A percentile compares a stretch with the other conserved stretches of the same genome.
Conservation (phyloP, 2,797 vertebrate genomes). For the Nannoperca obscura region DNA sequence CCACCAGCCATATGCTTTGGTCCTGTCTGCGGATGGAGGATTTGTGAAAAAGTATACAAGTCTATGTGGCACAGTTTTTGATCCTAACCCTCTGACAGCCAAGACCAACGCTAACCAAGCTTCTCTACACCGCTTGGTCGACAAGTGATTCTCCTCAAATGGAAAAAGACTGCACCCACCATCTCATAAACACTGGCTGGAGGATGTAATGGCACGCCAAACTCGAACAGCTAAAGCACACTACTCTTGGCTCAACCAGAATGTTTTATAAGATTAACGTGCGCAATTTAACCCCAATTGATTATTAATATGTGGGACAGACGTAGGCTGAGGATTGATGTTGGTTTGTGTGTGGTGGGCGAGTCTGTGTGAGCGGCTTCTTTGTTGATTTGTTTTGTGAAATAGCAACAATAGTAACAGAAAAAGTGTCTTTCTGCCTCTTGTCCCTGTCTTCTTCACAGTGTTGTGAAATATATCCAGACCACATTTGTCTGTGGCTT, state of each 20-base stretch:
- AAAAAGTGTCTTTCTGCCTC: slow-evolving; percentile 20
- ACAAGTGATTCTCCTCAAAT: slow-evolving; percentile 1
- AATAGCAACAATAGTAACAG: slow-evolving; percentile 23
- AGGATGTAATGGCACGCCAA: slow-evolving; percentile 14
- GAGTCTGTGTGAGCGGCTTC: not conserved
- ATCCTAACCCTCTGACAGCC: not conserved
- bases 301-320: slow-evolving; percentile 27
- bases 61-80: not conserved
- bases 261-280: slow-evolving; percentile 13
- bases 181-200: slow-evolving; percentile 5
- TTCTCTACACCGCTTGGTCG: not conserved
- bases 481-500: slow-evolving; percentile 48
- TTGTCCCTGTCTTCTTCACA: slow-evolving; percentile 34
- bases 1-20: not conserved
- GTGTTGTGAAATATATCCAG: slow-evolving; percentile 43
- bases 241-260: not conserved
- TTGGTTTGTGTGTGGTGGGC: not conserved
- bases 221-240: not conserved
- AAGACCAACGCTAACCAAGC: not conserved
- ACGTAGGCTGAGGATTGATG: not conserved
- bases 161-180: slow-evolving; percentile 5
- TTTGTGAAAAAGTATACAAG: not conserved
- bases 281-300: slow-evolving; percentile 18
- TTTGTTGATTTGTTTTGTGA: slow-evolving; percentile 20
- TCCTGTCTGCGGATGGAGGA: not conserved